phyloP scores from a whole-genome alignment of 2,113 vertebrate genomes.

The Eurystomus gularis region DNA sequence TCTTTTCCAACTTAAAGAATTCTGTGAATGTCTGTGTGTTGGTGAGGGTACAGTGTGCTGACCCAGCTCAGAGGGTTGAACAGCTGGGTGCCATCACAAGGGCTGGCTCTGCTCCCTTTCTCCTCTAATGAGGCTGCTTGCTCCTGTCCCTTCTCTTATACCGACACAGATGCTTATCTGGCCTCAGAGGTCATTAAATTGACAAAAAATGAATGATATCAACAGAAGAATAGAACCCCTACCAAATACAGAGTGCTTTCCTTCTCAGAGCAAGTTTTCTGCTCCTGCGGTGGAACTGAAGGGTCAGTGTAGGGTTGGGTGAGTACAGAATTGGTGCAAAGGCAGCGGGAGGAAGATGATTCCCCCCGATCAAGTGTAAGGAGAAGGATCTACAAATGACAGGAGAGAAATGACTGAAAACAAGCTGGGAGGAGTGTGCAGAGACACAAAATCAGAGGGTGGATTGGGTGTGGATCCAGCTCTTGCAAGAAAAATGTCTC shows the following conservation, averaged over 20 bases:
- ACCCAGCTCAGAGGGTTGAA: neutral
- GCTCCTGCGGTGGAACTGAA: neutral
- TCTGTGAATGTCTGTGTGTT: too few relatives aligned
- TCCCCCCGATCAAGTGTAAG: neutral
- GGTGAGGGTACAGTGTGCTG: neutral
- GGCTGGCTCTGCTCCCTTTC: neutral
- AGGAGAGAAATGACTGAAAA: neutral
- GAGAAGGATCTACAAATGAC: neutral
- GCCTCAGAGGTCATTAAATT: neutral
- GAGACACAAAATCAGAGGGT: rapidly evolving
- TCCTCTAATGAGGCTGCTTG: neutral
- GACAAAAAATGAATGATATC: neutral
- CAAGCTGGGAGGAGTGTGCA: too few relatives aligned
- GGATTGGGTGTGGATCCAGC: neutral
- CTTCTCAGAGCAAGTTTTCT: neutral
- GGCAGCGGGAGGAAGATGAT: neutral
- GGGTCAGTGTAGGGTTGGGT: neutral
- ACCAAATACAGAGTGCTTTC: neutral
- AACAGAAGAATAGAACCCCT: neutral
- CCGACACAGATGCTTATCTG: neutral
- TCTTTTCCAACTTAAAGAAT: too few relatives aligned
- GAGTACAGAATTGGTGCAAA: neutral
- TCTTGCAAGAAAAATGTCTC: neutral
- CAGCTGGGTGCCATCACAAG: neutral
- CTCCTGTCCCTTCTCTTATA: neutral